Evolutionary conservation across 2,797 vertebrate species (phyloP).

Genomic region (Streptopelia turtur): DNA sequence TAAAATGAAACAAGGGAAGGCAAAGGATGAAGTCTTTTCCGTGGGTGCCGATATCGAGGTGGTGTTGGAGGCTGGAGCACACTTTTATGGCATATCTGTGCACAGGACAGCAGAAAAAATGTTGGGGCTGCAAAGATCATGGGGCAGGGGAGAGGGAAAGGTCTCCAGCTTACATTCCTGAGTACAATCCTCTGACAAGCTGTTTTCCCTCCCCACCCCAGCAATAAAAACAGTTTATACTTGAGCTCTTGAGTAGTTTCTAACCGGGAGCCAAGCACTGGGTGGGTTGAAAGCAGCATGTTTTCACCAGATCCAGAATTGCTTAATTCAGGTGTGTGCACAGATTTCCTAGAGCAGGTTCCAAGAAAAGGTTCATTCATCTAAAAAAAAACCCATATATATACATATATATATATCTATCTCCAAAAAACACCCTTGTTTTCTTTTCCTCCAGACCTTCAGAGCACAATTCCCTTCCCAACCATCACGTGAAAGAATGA

Average conservation of each 20-base stretch:
- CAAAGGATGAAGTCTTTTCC: not conserved
- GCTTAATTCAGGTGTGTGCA: not conserved
- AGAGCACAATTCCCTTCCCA: not conserved
- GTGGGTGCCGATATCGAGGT: not conserved
- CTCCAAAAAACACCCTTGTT: not conserved
- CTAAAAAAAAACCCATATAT: not conserved
- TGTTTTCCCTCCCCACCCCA: not conserved
- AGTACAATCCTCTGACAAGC: not conserved
- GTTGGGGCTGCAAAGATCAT: not conserved
- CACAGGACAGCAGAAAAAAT: not conserved
- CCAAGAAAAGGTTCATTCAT: slow-evolving; percentile 2
- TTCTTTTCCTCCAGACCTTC: not conserved
- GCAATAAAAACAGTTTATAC: not conserved
- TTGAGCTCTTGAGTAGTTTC: not conserved
- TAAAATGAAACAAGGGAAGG: not conserved
- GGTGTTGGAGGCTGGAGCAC: not conserved
- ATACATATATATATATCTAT: too few relatives aligned
- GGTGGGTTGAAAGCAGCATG: not conserved
- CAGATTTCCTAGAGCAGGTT: not conserved
- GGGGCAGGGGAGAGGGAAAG: not conserved
- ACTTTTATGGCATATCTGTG: not conserved
- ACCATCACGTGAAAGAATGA: not conserved
- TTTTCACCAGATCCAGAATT: not conserved
- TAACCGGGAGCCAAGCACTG: not conserved
- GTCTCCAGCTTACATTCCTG: not conserved